phyloP scores from a whole-genome alignment of 2,888 invertebrate genomes.

The Amphimallon solstitiale region DNA sequence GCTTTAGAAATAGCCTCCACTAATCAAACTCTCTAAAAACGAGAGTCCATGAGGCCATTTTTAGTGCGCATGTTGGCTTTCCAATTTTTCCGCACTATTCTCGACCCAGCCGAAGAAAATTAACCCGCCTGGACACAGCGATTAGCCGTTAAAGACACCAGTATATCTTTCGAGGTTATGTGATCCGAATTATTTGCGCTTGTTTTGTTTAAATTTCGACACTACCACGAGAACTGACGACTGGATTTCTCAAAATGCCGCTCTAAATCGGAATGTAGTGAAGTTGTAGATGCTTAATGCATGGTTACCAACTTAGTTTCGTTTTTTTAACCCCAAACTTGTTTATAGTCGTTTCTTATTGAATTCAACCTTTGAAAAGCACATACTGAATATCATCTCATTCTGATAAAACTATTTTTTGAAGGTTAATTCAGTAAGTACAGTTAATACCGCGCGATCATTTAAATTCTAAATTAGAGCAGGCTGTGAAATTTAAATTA shows the following conservation, averaged over 20 bases:
- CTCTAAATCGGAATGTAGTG: background rate
- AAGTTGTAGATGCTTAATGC: constrained; percentile 8
- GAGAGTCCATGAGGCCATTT: constrained; percentile 44
- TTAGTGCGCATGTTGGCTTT: constrained; percentile 41
- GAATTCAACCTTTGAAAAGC: background rate
- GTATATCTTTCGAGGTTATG: too few relatives aligned
- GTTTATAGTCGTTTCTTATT: background rate
- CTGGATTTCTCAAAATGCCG: too few relatives aligned
- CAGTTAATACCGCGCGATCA: too few relatives aligned
- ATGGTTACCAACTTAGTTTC: background rate
- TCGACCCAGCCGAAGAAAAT: background rate
- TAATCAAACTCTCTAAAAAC: constrained; percentile 46
- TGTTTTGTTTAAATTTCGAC: too few relatives aligned
- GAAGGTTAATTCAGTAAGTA: background rate
- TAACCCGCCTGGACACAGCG: background rate
- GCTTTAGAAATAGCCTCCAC: constrained; percentile 44
- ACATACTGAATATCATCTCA: background rate
- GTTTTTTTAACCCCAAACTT: background rate
- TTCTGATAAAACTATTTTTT: background rate
- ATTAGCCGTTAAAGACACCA: too few relatives aligned
- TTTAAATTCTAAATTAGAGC: too few relatives aligned
- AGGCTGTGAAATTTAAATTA: too few relatives aligned
- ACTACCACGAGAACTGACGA: too few relatives aligned
- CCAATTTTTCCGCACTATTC: background rate
- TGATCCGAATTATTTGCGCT: too few relatives aligned